Percentiles rank a stretch among this genome's conserved stretches.
Evolutionary conservation across 1,140 invertebrate species (phyloP).

Genomic region (Drosophila trapezifrons): DNA sequence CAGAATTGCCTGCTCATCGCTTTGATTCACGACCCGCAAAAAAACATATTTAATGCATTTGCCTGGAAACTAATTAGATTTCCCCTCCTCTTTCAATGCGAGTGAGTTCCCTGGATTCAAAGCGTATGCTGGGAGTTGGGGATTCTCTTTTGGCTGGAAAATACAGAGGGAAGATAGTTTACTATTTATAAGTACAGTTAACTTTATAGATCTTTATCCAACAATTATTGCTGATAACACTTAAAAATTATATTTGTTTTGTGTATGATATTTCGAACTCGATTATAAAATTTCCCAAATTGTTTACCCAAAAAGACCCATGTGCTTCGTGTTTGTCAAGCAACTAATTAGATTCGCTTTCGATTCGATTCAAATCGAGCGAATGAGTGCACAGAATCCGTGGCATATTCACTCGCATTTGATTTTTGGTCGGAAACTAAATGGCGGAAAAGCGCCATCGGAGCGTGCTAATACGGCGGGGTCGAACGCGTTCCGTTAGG

Average conservation of each 20-base stretch:
- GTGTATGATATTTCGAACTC: no score
- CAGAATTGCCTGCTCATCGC: constrained; percentile 17
- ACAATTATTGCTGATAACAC: no score
- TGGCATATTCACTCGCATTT: constrained; percentile 53
- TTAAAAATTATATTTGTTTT: no score
- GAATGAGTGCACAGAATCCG: constrained; percentile 36
- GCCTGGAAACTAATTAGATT: constrained; percentile 52
- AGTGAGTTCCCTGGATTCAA: constrained; percentile 26
- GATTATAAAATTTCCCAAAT: background rate
- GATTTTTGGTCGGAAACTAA: constrained; percentile 67
- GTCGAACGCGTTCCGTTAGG: constrained; percentile 34
- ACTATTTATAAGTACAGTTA: constrained; percentile 17
- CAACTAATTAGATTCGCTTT: constrained; percentile 45
- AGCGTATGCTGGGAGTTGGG: constrained; percentile 29
- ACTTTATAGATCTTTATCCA: no score
- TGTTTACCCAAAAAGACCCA: background rate
- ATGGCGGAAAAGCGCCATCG: constrained; percentile 46
- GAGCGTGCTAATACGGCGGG: constrained; percentile 65
- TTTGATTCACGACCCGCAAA: constrained; percentile 23
- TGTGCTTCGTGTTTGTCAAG: constrained; percentile 3
- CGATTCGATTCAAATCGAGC: constrained; percentile 33
- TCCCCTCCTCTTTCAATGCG: constrained; percentile 32
- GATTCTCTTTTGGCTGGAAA: constrained; percentile 20
- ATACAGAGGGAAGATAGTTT: constrained; percentile 26
- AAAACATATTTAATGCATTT: constrained; percentile 65